Conservation (phyloP, 2,797 vertebrate genomes). For the Poeciliopsis gracilis region DNA sequence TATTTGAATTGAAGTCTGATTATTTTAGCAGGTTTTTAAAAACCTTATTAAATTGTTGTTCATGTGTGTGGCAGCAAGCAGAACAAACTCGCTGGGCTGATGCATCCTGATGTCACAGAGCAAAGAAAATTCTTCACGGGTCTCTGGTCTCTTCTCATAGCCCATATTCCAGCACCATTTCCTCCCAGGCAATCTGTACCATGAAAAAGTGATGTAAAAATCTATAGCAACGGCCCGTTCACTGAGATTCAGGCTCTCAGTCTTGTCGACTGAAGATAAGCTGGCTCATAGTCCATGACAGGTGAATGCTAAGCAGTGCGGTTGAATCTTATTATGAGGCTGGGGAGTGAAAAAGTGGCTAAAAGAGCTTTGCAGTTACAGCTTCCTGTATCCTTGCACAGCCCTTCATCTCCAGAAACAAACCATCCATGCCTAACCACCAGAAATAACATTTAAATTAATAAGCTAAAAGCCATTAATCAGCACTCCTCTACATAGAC, state of each 20-base stretch:
- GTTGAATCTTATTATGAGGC: slow-evolving; percentile 51
- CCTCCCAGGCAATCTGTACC: slow-evolving; percentile 25
- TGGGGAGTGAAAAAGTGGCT: slow-evolving; percentile 44
- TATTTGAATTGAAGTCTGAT: slow-evolving; percentile 59
- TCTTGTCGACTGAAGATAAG: slow-evolving; percentile 65
- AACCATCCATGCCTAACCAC: background rate
- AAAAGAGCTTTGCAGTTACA: slow-evolving; percentile 29
- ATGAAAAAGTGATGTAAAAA: slow-evolving; percentile 67
- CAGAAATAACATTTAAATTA: background rate
- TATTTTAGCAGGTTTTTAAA: slow-evolving; percentile 53
- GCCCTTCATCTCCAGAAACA: slow-evolving; percentile 31
- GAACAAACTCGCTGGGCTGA: slow-evolving; percentile 42
- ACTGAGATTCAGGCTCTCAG: slow-evolving; percentile 55
- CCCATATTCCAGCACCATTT: slow-evolving; percentile 25
- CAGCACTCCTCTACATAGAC: background rate
- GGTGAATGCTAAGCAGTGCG: slow-evolving; percentile 67
- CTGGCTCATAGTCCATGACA: slow-evolving; percentile 61
- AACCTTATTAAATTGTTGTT: slow-evolving; percentile 48
- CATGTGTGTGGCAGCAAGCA: slow-evolving; percentile 22
- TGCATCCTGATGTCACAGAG: slow-evolving; percentile 51
- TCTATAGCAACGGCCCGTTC: slow-evolving; percentile 61
- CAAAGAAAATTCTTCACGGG: slow-evolving; percentile 60
- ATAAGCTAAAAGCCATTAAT: slow-evolving; percentile 9
- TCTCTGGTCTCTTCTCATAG: slow-evolving; percentile 36
- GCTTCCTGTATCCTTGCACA: slow-evolving; percentile 28